Evolutionary conservation across 2,888 invertebrate genomes (phyloP).

Genomic region (Drosophila sordidapex): DNA sequence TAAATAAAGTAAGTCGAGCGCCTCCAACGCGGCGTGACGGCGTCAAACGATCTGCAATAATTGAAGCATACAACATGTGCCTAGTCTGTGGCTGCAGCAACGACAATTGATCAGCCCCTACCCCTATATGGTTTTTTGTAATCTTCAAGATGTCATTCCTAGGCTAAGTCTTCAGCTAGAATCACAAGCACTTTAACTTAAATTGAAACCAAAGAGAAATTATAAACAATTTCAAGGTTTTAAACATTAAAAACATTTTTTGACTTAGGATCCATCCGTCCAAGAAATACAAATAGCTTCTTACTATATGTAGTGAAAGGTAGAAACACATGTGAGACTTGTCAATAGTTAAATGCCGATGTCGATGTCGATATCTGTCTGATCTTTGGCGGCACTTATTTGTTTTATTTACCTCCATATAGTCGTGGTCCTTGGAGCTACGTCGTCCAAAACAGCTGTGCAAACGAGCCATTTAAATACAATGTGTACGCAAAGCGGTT

Average conservation of each 20-base stretch:
- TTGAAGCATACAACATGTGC: slow-evolving; percentile 7
- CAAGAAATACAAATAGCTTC: background rate
- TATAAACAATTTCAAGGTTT: background rate
- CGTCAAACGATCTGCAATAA: slow-evolving; percentile 41
- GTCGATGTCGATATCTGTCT: slow-evolving; percentile 3
- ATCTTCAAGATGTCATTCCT: background rate
- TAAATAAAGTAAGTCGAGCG: slow-evolving; percentile 56
- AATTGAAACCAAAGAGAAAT: too few relatives aligned
- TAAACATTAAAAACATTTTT: background rate
- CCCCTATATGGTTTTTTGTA: background rate
- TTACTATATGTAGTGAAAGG: background rate
- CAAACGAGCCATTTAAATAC: slow-evolving; percentile 42
- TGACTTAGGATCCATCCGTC: background rate
- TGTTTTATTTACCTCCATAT: slow-evolving; percentile 11
- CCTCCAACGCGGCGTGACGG: slow-evolving; percentile 37
- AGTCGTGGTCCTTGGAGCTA: slow-evolving; percentile 29
- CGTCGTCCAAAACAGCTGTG: slow-evolving; percentile 57
- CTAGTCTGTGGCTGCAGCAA: background rate
- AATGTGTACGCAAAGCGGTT: slow-evolving; percentile 33
- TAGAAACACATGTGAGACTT: slow-evolving; percentile 35
- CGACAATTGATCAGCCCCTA: background rate
- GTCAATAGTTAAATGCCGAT: background rate
- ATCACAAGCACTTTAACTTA: too few relatives aligned
- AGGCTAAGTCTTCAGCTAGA: too few relatives aligned
- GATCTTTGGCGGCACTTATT: slow-evolving; percentile 27